These are phyloP conservation scores for Microtus oregoni DNA, from an alignment of 2,113 vertebrate species.

Conservation along the genomic window DNA sequence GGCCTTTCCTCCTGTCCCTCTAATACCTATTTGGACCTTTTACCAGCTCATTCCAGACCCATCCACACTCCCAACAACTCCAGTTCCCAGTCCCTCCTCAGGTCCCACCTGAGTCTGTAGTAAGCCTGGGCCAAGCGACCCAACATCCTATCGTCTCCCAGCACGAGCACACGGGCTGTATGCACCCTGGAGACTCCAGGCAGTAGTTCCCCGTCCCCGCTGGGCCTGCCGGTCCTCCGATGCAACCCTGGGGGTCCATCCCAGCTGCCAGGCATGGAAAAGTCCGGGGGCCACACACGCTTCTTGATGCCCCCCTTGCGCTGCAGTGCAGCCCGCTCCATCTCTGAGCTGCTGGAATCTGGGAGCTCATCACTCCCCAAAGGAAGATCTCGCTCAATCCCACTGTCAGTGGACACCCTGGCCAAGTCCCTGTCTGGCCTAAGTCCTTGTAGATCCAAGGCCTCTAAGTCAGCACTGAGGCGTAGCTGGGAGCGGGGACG, in stretches of 20 bases:
- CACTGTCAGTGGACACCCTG: conserved; percentile 94
- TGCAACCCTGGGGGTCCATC: conserved; percentile 82
- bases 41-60: neutral
- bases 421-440: conserved; percentile 82
- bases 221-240: conserved; percentile 82
- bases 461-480: conserved; percentile 86
- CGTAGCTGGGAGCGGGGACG: conserved; percentile 81
- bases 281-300: conserved; percentile 85
- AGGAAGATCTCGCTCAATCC: conserved; percentile 94
- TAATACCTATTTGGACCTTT: no score
- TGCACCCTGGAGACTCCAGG: conserved; percentile 87
- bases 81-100: rapidly evolving
- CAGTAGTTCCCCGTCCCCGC: conserved; percentile 69
- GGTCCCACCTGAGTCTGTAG: conserved; percentile 90
- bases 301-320: conserved; percentile 93
- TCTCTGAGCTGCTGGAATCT: conserved; percentile 28
- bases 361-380: conserved; percentile 65
- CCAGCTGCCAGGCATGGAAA: conserved; percentile 88
- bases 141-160: conserved; percentile 93
- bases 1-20: neutral
- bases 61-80: rapidly evolving
- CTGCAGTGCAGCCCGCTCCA: conserved; percentile 85
- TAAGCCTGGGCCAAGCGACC: conserved; percentile 94
- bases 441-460: conserved; percentile 89
- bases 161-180: conserved; percentile 92